A percentile compares a stretch with the other conserved stretches of the same genome.
phyloP scores from a whole-genome alignment of 2,113 vertebrate species.

The Megaceryle maxima region DNA sequence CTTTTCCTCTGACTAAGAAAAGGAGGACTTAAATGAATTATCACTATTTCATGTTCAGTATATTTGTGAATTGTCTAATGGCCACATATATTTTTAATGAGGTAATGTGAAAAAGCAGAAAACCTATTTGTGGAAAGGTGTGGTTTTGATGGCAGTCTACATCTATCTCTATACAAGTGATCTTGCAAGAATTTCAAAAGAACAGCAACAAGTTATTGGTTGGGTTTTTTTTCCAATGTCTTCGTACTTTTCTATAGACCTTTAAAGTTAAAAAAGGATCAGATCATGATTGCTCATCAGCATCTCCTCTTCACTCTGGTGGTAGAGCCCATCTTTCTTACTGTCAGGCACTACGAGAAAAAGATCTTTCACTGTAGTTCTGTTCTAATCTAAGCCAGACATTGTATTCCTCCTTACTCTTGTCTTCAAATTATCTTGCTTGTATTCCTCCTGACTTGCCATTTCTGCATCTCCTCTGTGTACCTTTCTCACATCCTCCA shows the following conservation, averaged over 20 bases:
- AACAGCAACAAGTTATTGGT: background rate
- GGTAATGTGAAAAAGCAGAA: background rate
- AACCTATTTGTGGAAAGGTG: background rate
- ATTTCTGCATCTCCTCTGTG: background rate
- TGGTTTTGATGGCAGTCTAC: background rate
- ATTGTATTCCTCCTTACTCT: background rate
- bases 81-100: background rate
- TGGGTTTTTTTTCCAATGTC: background rate
- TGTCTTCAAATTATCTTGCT: background rate
- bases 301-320: background rate
- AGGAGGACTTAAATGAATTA: background rate
- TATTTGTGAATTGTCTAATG: background rate
- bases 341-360: background rate
- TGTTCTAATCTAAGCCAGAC: background rate
- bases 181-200: background rate
- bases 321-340: background rate
- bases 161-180: background rate
- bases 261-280: background rate
- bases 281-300: background rate
- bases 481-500: background rate
- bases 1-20: background rate
- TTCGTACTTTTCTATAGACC: background rate
- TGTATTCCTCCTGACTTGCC: background rate
- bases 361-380: background rate
- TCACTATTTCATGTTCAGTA: background rate